Conservation (phyloP, 2,797 vertebrate species). For the Pogoniulus pusillus region DNA sequence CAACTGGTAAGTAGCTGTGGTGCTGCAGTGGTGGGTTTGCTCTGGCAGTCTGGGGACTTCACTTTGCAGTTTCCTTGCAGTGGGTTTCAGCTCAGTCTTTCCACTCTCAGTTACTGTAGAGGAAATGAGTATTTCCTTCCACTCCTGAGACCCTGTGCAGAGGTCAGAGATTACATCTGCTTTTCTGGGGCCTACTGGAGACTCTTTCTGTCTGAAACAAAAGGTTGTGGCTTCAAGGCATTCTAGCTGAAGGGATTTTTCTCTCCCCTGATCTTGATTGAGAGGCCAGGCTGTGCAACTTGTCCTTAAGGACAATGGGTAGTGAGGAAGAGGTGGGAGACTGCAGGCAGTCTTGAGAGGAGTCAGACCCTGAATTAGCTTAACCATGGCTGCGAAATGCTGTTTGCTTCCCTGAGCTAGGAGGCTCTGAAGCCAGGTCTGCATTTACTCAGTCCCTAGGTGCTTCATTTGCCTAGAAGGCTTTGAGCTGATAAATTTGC, state of each 20-base stretch:
- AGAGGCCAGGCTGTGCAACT: slow-evolving; percentile 12
- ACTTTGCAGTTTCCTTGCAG: background rate
- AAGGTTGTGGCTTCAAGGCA: background rate
- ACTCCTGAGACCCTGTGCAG: background rate
- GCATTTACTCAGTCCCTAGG: background rate
- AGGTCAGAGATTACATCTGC: slow-evolving; percentile 49
- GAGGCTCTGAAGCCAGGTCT: background rate
- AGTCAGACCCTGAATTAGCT: background rate
- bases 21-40: background rate
- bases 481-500: background rate
- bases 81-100: background rate
- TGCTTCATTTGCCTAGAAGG: background rate
- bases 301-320: background rate
- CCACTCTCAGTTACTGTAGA: background rate
- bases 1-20: slow-evolving; percentile 79
- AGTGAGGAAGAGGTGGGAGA: background rate
- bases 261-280: slow-evolving; percentile 18
- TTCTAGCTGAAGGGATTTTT: background rate
- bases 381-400: background rate
- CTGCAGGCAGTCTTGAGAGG: background rate
- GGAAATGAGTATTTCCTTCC: slow-evolving; percentile 39
- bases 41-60: background rate
- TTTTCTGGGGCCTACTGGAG: slow-evolving; percentile 1
- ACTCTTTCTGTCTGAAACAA: slow-evolving; percentile 22
- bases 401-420: background rate